A percentile compares a stretch with the other conserved stretches of the same genome.
Conservation (phyloP, 2,797 vertebrate species). For the Brotula barbata region DNA sequence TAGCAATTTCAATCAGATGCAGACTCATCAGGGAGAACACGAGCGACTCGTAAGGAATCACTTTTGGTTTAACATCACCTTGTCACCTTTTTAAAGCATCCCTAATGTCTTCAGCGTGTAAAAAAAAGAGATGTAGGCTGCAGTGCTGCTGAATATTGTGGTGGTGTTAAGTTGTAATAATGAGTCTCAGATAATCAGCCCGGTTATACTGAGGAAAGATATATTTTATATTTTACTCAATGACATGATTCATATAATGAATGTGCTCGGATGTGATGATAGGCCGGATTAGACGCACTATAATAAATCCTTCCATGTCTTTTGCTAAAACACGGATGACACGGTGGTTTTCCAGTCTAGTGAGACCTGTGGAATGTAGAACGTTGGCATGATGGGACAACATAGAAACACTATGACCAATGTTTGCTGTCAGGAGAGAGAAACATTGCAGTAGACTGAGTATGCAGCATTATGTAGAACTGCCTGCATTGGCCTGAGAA, state of each 20-base stretch:
- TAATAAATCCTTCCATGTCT: neutral
- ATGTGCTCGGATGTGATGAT: neutral
- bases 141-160: neutral
- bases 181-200: too few species aligned
- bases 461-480: too few species aligned
- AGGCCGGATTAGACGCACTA: neutral
- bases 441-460: too few species aligned
- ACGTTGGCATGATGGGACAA: neutral
- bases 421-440: too few species aligned
- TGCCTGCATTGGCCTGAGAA: too few species aligned
- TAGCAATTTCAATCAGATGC: neutral
- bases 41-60: neutral
- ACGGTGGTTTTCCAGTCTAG: neutral
- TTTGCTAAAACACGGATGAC: too few species aligned
- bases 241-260: too few species aligned
- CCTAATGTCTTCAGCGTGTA: slow-evolving; percentile 1
- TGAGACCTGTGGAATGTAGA: neutral
- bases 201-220: too few species aligned
- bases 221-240: too few species aligned
- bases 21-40: slow-evolving; percentile 2
- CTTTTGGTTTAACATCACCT: neutral
- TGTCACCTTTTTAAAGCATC: neutral
- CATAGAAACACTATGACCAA: neutral
- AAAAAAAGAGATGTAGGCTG: neutral
- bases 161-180: too few species aligned